Base-by-base conservation (phyloP, 2,113 vertebrate species). In the Amblyornis subalaris region DNA sequence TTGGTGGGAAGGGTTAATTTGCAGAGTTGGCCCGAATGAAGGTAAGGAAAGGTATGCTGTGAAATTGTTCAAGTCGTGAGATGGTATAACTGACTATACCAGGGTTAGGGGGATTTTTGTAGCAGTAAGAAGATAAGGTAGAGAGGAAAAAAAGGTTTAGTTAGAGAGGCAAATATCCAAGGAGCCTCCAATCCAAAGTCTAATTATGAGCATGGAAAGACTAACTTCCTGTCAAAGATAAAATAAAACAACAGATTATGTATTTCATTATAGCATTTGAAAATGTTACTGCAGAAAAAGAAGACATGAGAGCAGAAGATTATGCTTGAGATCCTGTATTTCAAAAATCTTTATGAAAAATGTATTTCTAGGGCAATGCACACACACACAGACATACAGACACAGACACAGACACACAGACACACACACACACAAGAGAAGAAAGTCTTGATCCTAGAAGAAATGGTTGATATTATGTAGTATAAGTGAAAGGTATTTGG, bases 91-190 rank as follows among this genome's bases (percentile, higher is more conserved):
- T 76, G 33, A 24, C 3, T 8, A 42, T 13, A 48, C 2, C 10
- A 54, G 8, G 19, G 5, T 17, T 19, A 3, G 12, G 12, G 0
- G 0, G 6, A 22, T 57, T 73, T 67, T 35, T 35, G 11, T 40
- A 51, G 14, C 29, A 70, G 35, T 51, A 64, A 67, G 8, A 24
- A 57, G 13, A 17, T 64, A 81, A 55, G 2, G 16, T 12, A 47
- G 17, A 24, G 10, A 24, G 4, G 9, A 3, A 17, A 40, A 69
- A 48, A 48, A 13, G 7, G 3, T 58, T 69, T 51, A 29, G 12
- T 48, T 48, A 47, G 26, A 72, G 18, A 65, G 7, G 8, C 1
- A 77, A 85, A 61, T 69, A 72, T n/a, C 24, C 20, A 73, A n/a
- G 13, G 26, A 72, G 1, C n/a, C 15, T 48, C 21, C 31, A n/a